Evolutionary conservation across 2,888 invertebrate species (phyloP).

Genomic region (Hemaris fuciformis): DNA sequence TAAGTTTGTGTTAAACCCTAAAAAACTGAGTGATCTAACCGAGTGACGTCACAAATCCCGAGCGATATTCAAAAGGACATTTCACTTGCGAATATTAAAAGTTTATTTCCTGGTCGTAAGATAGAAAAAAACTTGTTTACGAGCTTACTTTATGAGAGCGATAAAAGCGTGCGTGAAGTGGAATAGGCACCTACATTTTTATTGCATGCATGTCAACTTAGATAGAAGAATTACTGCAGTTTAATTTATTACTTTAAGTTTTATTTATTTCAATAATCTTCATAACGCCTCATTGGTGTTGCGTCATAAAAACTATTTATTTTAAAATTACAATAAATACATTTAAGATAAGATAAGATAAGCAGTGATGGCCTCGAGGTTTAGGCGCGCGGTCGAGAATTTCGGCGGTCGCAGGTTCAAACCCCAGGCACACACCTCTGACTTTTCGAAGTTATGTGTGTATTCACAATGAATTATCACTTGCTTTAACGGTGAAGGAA

Average conservation of each 20-base stretch:
- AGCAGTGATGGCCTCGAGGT: no score
- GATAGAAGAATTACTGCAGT: background rate
- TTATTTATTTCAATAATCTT: no score
- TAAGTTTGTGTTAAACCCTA: background rate
- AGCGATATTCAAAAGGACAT: background rate
- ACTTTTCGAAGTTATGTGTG: no score
- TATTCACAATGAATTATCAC: no score
- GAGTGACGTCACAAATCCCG: background rate
- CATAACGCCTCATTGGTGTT: no score
- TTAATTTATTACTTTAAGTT: background rate
- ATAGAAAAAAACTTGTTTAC: constrained; percentile 6
- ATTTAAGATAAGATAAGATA: no score
- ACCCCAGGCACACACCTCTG: no score
- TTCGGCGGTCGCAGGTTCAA: no score
- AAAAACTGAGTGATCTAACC: background rate
- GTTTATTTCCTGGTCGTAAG: constrained; percentile 7
- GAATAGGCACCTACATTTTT: background rate
- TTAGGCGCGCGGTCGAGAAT: no score
- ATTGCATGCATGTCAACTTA: background rate
- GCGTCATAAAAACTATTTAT: no score
- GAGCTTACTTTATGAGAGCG: background rate
- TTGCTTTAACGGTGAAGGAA: no score
- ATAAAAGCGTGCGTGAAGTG: background rate
- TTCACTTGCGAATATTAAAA: background rate
- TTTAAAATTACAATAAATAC: no score